Base-by-base conservation (phyloP, 2,113 vertebrate genomes). In the Platichthys stellatus region DNA sequence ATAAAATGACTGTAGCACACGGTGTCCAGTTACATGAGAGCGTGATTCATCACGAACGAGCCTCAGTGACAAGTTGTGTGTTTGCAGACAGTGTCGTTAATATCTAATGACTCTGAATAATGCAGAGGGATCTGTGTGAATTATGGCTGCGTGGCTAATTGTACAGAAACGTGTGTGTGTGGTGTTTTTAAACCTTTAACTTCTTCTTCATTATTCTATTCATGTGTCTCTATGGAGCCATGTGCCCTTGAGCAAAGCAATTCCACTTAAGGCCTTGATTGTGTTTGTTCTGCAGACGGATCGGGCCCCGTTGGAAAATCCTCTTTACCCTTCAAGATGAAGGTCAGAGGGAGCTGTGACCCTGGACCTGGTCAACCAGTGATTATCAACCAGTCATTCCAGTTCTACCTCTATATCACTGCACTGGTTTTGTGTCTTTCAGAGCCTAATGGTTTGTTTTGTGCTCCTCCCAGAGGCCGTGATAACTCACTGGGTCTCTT, bases 401-500 rank as follows among this genome's bases (percentile, higher is more conserved):
- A 31, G 6, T 7, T 31, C 31, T 31, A 31, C 8, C 31, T 31
- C 31, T 31, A 31, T 7, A 31, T 31, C 31, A 1, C 31, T 31
- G 6, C 1, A 31, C 31, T 31, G 31, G 31, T 31, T 31, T 7
- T 8, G 31, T 31, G 5, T 31, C 1, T 24, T 31, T 31, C 6
- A 31, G 31, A 31, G 31, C 31, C 31, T 31, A 31, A 7, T 31
- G 6, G 3, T 35, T 35, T 61, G 6, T 18, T 10, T 3, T 38
- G 3, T 45, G 24, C 18, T 35, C 23, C 13, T 5, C 12, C 8
- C 65, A 26, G 24, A 43, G 43, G 6, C 28, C 10, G 5, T 13
- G 38, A 5, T 35, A 82, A 58, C 96, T 90, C 92, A 99, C 97
- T 95, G 74, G 97, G 97, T 93, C 97, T 97, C 88, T 93, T 97